Evolutionary conservation across 2,113 vertebrate genomes (phyloP).

Genomic region (Microcebus ravelobensis): DNA sequence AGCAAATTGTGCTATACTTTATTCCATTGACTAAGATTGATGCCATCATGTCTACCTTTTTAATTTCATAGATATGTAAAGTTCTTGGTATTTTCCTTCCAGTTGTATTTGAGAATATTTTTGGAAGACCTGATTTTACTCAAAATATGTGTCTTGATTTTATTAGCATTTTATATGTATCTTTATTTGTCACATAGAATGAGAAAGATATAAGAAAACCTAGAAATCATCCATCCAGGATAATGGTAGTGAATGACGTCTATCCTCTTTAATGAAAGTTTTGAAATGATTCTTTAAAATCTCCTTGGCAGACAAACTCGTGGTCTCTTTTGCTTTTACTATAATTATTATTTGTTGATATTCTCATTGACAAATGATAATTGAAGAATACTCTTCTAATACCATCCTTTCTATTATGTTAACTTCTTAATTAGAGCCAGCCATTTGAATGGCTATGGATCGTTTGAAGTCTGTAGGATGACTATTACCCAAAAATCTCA

Average conservation of each 20-base stretch:
- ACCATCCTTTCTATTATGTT: neutral
- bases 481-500: neutral
- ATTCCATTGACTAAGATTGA: neutral
- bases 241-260: neutral
- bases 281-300: neutral
- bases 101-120: neutral
- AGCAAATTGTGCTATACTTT: neutral
- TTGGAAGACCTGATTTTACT: neutral
- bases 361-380: neutral
- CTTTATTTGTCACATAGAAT: neutral
- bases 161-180: neutral
- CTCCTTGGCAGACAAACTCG: neutral
- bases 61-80: neutral
- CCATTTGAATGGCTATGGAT: neutral
- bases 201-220: neutral
- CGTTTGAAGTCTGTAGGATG: slow-evolving; percentile 4
- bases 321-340: neutral
- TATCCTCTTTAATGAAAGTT: neutral
- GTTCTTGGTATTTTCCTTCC: neutral
- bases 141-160: neutral
- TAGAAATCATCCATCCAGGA: neutral
- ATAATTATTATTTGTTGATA: neutral
- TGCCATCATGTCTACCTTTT: neutral
- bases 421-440: neutral
- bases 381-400: neutral